Percentiles rank a stretch among this genome's conserved stretches.
phyloP scores from a whole-genome alignment of 2,888 invertebrate genomes.

The Melieria crassipennis region DNA sequence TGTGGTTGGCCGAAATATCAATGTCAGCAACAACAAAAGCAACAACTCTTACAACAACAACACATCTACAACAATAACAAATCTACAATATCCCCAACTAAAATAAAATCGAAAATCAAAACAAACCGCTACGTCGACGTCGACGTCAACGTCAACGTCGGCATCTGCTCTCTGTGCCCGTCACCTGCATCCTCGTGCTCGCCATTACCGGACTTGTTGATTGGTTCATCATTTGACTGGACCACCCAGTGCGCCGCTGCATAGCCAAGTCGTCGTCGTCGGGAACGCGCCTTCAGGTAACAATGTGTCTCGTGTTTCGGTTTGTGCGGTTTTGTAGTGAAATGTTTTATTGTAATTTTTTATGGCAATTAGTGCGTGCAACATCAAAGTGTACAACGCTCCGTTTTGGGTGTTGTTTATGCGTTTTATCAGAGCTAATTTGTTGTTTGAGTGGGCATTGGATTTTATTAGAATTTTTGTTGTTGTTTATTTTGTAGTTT shows the following conservation, averaged over 20 bases:
- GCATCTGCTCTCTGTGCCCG: no score
- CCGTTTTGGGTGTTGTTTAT: background rate
- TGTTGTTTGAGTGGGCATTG: no score
- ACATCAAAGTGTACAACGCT: background rate
- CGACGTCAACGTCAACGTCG: no score
- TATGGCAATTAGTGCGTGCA: background rate
- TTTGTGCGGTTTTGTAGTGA: background rate
- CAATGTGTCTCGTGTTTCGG: background rate
- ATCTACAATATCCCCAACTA: no score
- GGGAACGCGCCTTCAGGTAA: background rate
- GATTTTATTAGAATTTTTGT: no score
- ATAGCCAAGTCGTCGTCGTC: background rate
- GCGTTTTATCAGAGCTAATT: background rate
- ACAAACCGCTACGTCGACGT: no score
- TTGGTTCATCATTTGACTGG: conserved; percentile 29
- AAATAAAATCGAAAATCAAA: no score
- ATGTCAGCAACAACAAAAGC: no score
- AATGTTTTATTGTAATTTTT: background rate
- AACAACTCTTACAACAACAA: no score
- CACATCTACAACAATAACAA: no score
- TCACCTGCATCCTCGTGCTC: background rate
- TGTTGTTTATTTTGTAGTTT: no score
- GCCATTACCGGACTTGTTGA: conserved; percentile 27
- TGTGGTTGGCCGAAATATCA: no score
- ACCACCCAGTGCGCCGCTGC: conserved; percentile 23